phyloP scores from a whole-genome alignment of 2,888 invertebrate genomes.

The Tachina grossa region DNA sequence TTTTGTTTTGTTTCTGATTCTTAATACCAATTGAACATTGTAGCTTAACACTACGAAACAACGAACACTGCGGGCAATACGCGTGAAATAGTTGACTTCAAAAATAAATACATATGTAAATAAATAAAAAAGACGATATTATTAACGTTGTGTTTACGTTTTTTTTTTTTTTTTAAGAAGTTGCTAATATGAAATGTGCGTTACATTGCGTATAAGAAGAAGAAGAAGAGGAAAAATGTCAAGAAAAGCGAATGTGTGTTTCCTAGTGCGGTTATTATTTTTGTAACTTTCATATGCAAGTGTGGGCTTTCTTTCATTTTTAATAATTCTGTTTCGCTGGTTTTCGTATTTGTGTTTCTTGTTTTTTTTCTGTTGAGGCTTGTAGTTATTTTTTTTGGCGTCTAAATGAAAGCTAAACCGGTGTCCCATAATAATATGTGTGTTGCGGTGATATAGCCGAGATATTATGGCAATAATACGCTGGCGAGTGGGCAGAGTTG shows the following conservation, averaged over 20 bases:
- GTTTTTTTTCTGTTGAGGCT: conserved; percentile 25
- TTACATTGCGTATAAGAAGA: background rate
- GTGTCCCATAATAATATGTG: conserved; percentile 57
- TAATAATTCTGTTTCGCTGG: conserved; percentile 41
- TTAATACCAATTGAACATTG: conserved; percentile 70
- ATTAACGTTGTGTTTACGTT: conserved; percentile 19
- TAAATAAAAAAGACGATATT: conserved; percentile 21
- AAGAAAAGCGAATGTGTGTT: conserved; percentile 14
- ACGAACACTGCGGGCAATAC: conserved; percentile 44
- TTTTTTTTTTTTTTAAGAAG: too few relatives aligned
- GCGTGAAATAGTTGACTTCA: conserved; percentile 12
- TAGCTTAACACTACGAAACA: conserved; percentile 65
- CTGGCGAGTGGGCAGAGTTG: conserved; percentile 51
- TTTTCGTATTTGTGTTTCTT: conserved; percentile 37
- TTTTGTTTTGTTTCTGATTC: conserved; percentile 64
- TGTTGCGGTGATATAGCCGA: conserved; percentile 15
- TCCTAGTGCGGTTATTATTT: conserved; percentile 14
- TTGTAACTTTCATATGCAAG: conserved; percentile 63
- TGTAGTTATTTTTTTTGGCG: conserved; percentile 41
- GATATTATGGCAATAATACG: conserved; percentile 50
- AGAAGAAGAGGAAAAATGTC: background rate
- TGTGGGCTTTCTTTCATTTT: conserved; percentile 66
- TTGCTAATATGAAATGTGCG: conserved; percentile 23
- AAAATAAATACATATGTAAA: background rate
- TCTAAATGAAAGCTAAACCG: conserved; percentile 69